Conservation (phyloP, 1,140 invertebrate genomes). For the Neodiprion pinetum region DNA sequence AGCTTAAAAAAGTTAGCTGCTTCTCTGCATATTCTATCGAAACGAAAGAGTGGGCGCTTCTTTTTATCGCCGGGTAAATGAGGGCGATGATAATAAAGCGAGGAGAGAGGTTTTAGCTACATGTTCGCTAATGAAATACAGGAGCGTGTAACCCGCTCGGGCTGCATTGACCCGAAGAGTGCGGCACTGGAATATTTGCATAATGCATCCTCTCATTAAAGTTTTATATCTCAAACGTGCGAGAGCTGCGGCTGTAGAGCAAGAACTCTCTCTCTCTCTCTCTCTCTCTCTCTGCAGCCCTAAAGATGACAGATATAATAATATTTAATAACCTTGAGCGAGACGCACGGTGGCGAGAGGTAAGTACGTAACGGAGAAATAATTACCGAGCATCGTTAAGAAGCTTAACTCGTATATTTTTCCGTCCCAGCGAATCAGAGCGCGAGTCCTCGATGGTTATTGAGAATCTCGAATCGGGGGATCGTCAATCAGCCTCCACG, state of each 20-base stretch:
- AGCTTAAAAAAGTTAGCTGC: no score
- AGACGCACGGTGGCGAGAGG: not conserved
- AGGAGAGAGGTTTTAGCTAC: not conserved
- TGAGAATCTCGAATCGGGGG: no score
- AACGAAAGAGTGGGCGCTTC: no score
- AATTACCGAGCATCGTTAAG: not conserved
- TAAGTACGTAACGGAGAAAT: not conserved
- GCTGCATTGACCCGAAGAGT: not conserved
- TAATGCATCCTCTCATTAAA: conserved; percentile 12
- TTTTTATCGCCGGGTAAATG: no score
- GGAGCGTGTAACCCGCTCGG: not conserved
- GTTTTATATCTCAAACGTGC: not conserved
- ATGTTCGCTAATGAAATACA: not conserved
- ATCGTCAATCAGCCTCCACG: no score
- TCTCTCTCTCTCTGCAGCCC: not conserved
- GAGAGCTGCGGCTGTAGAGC: not conserved
- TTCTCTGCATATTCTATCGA: no score
- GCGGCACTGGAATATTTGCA: not conserved
- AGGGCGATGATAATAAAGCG: not conserved
- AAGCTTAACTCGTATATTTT: no score
- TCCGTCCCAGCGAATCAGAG: no score
- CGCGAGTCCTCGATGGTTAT: no score
- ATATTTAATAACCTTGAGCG: not conserved
- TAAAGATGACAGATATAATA: not conserved
- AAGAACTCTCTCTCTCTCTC: not conserved